Evolutionary conservation across 2,113 vertebrate species (phyloP).

Genomic region (Coptodon rendalli): DNA sequence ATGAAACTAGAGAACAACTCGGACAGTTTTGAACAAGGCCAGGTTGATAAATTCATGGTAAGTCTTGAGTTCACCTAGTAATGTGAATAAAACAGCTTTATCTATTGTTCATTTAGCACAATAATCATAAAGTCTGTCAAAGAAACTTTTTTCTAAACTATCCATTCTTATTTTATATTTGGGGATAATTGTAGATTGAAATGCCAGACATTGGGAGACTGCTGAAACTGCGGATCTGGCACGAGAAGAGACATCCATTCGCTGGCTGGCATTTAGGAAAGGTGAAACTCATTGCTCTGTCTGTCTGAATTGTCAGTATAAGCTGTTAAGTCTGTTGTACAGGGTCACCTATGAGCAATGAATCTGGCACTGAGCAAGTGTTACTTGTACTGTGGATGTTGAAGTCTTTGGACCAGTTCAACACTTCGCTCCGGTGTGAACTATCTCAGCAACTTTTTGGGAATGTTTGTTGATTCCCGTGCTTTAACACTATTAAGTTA

Average conservation of each 20-base stretch:
- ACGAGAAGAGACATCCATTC: constrained; percentile 87
- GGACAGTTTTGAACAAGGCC: constrained; percentile 90
- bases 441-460: neutral
- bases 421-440: neutral
- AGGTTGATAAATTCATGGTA: constrained; percentile 90
- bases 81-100: neutral
- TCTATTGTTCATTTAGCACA: neutral
- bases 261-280: constrained; percentile 93
- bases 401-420: neutral
- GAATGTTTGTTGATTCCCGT: neutral
- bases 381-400: neutral
- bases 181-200: constrained; percentile 75
- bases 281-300: constrained; percentile 67
- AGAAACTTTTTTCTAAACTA: neutral
- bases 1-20: constrained; percentile 91
- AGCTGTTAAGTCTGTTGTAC: neutral
- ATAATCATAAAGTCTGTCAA: neutral
- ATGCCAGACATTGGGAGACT: constrained; percentile 85
- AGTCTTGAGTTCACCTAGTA: neutral
- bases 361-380: neutral
- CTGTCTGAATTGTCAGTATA: neutral
- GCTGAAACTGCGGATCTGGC: constrained; percentile 90
- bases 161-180: neutral
- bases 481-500: neutral
- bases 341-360: neutral